Percentiles rank a stretch among this genome's conserved stretches.
Evolutionary conservation across 2,113 vertebrate genomes (phyloP).

Genomic region (Chloropsis cyanopogon): DNA sequence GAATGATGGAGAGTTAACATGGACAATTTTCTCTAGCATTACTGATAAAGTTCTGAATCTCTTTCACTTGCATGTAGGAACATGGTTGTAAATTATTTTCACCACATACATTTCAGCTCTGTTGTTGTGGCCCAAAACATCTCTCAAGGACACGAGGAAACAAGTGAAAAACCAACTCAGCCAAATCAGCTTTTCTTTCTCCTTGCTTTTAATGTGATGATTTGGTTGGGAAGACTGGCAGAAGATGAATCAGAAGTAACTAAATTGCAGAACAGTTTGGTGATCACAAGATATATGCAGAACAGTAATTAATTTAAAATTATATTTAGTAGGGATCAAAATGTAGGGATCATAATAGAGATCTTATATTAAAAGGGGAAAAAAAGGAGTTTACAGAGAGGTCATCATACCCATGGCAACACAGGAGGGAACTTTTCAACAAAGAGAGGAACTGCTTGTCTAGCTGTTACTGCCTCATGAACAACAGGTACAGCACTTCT

Average conservation of each 20-base stretch:
- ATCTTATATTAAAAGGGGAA: not conserved
- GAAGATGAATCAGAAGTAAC: not conserved
- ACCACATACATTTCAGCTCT: not conserved
- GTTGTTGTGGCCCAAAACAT: not conserved
- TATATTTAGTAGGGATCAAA: not conserved
- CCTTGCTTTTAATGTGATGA: not conserved
- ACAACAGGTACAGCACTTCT: not conserved
- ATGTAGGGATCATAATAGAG: not conserved
- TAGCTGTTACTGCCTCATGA: not conserved
- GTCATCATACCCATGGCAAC: slow-evolving; percentile 24
- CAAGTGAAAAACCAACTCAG: not conserved
- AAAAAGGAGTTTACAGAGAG: not conserved
- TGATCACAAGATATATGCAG: not conserved
- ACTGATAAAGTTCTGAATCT: not conserved
- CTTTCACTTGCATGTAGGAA: not conserved
- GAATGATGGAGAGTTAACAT: not conserved
- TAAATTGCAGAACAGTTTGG: not conserved
- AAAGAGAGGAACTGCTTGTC: not conserved
- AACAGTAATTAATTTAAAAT: not conserved
- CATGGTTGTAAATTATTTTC: not conserved
- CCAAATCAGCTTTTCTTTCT: not conserved
- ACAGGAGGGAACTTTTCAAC: not conserved
- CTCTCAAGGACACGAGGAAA: not conserved
- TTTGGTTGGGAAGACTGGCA: not conserved
- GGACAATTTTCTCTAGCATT: not conserved